These are phyloP conservation scores for Carollia perspicillata DNA, from an alignment of 2,113 vertebrate genomes.

Conservation along the genomic window DNA sequence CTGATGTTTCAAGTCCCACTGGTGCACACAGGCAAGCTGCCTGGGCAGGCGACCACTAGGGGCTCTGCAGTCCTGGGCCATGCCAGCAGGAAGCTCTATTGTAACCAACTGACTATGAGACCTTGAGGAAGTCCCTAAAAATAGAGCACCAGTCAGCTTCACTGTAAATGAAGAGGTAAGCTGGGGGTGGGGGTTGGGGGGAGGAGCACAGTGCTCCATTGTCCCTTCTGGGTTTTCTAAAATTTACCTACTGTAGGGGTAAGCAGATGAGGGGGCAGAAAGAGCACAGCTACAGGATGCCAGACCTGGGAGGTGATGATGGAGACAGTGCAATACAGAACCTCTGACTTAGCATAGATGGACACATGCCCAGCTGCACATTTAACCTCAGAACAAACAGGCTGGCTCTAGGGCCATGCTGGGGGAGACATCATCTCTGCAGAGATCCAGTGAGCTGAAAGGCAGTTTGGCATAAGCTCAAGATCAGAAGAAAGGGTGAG, in stretches of 20 bases:
- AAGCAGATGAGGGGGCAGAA: not conserved
- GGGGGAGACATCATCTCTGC: not conserved
- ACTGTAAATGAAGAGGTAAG: not conserved
- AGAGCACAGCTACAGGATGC: not conserved
- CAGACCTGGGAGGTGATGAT: not conserved
- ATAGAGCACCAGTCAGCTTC: not conserved
- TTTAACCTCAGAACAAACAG: not conserved
- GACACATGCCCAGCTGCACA: not conserved
- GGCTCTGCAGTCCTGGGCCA: not conserved
- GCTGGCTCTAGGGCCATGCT: not conserved
- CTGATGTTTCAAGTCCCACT: not conserved
- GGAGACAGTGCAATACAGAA: not conserved
- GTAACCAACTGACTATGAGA: not conserved
- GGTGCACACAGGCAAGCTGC: not conserved
- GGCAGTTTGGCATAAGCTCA: not conserved
- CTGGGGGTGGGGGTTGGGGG: not conserved
- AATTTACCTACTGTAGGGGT: not conserved
- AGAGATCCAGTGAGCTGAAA: not conserved
- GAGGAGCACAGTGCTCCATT: not conserved
- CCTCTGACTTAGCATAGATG: not conserved
- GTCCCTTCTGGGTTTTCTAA: not conserved
- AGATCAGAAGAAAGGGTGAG: not conserved
- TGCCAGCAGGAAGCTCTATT: not conserved
- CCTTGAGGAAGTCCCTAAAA: not conserved
- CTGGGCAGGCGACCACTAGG: not conserved